A percentile compares a stretch with the other conserved stretches of the same genome.
phyloP scores from a whole-genome alignment of 1,140 invertebrate species.

The Phthorimaea operculella region DNA sequence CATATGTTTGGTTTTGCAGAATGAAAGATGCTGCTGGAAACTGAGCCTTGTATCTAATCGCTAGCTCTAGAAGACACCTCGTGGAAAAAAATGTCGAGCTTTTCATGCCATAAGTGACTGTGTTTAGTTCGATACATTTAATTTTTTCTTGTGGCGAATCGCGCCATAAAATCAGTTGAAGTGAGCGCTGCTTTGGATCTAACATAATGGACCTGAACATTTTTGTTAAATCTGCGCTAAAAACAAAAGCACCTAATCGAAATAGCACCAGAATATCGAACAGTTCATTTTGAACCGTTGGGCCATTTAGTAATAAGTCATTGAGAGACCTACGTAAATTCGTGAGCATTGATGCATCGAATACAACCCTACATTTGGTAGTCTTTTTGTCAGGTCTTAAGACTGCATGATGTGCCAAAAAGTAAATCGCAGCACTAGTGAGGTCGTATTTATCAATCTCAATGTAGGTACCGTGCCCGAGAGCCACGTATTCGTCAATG shows the following conservation, averaged over 20 bases:
- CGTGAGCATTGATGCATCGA: conserved; percentile 24
- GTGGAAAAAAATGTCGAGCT: conserved; percentile 29
- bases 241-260: neutral
- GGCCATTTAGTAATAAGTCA: conserved; percentile 23
- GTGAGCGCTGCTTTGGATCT: conserved; percentile 12
- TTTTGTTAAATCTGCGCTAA: conserved; percentile 37
- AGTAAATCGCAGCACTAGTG: conserved; percentile 12
- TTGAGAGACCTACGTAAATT: conserved; percentile 16
- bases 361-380: conserved; percentile 29
- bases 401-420: conserved; percentile 27
- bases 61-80: conserved; percentile 27
- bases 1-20: conserved; percentile 5
- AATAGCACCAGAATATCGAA: conserved; percentile 7
- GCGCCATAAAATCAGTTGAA: conserved; percentile 7
- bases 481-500: conserved; percentile 21
- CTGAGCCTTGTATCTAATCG: conserved; percentile 11
- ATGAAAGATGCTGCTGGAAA: conserved; percentile 2
- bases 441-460: conserved; percentile 12
- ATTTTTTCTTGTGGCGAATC: neutral
- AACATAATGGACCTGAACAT: conserved; percentile 53
- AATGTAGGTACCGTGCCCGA: conserved; percentile 21
- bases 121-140: conserved; percentile 10
- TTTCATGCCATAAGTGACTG: conserved; percentile 22
- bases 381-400: conserved; percentile 18
- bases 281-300: conserved; percentile 28